A percentile compares a stretch with the other conserved stretches of the same genome.
Evolutionary conservation across 2,888 invertebrate species (phyloP).

Genomic region (Lepidocyrtoides sp.): DNA sequence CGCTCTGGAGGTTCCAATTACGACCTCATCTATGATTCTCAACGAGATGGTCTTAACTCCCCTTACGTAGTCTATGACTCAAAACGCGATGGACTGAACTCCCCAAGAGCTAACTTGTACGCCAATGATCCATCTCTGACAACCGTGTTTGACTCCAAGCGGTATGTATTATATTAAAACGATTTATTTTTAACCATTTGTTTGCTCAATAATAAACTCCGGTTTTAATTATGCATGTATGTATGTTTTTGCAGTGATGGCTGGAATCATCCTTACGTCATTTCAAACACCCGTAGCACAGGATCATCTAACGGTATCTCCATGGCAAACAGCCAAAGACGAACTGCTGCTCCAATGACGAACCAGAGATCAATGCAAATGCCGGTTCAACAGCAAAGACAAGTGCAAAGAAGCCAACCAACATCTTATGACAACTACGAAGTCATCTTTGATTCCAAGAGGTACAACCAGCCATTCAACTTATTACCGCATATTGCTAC

Average conservation of each 20-base stretch:
- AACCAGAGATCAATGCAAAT: slow-evolving; percentile 35
- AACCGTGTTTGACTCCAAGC: slow-evolving; percentile 75
- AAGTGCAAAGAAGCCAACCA: slow-evolving; percentile 28
- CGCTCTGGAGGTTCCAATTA: slow-evolving; percentile 67
- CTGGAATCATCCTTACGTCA: slow-evolving; percentile 78
- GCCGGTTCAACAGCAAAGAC: slow-evolving; percentile 23
- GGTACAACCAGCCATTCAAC: too few species aligned
- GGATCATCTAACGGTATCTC: slow-evolving; percentile 57
- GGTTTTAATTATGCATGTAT: background rate
- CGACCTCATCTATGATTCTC: slow-evolving; percentile 74
- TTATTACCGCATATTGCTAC: background rate
- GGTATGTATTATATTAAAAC: slow-evolving; percentile 12
- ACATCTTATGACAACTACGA: slow-evolving; percentile 78
- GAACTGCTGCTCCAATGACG: slow-evolving; percentile 5
- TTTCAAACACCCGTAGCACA: slow-evolving; percentile 67
- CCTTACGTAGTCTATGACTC: slow-evolving; percentile 78
- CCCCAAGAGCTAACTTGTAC: slow-evolving; percentile 45
- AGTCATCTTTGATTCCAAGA: slow-evolving; percentile 80
- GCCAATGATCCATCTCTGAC: slow-evolving; percentile 68
- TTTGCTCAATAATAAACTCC: too few species aligned
- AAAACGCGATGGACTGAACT: slow-evolving; percentile 73
- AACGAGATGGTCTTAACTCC: slow-evolving; percentile 75
- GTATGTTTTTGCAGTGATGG: slow-evolving; percentile 59
- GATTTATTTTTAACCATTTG: background rate
- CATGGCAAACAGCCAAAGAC: slow-evolving; percentile 48